phyloP scores from a whole-genome alignment of 2,888 invertebrate species.

The Melanchra persicariae region DNA sequence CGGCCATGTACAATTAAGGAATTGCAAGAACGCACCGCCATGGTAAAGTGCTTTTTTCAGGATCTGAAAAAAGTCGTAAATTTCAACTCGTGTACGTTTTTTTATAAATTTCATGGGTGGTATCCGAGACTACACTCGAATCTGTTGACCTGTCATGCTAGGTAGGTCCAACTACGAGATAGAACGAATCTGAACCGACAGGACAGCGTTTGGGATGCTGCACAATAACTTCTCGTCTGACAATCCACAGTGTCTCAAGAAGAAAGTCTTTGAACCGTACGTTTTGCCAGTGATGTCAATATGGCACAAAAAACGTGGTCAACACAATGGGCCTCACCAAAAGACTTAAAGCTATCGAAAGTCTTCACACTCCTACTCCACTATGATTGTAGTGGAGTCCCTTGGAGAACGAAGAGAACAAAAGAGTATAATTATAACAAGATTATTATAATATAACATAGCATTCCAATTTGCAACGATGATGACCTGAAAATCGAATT shows the following conservation, averaged over 20 bases:
- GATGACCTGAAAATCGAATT: too few relatives aligned
- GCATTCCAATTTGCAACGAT: too few relatives aligned
- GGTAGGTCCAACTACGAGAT: neutral
- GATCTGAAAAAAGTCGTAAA: neutral
- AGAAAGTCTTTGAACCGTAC: neutral
- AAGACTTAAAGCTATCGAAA: neutral
- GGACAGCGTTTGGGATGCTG: neutral
- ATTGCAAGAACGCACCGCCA: constrained; percentile 8
- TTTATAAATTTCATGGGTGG: neutral
- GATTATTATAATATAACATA: too few relatives aligned
- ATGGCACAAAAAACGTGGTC: neutral
- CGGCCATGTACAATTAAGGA: constrained; percentile 16
- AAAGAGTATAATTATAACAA: too few relatives aligned
- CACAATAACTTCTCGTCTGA: neutral
- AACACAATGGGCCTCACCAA: neutral
- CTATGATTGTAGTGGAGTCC: too few relatives aligned
- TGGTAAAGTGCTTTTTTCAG: neutral
- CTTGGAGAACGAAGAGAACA: too few relatives aligned
- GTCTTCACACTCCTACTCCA: too few relatives aligned
- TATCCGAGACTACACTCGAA: too few relatives aligned
- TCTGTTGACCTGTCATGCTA: neutral
- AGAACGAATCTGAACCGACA: neutral
- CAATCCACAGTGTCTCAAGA: neutral
- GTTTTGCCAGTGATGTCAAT: neutral
- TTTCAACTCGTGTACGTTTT: neutral